Conservation (phyloP, 2,888 invertebrate genomes). For the Nycteola revayana region DNA sequence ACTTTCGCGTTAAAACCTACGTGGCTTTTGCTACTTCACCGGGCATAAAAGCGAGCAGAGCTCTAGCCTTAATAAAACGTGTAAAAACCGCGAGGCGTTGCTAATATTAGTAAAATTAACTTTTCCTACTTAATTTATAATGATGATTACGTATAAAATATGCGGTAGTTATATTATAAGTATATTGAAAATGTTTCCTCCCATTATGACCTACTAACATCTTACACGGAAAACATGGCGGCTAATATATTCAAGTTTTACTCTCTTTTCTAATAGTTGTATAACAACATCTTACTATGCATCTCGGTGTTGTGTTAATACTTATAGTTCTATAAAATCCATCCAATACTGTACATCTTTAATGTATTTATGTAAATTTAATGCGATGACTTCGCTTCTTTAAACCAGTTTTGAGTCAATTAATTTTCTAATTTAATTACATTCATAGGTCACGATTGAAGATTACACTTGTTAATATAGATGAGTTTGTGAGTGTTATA, state of each 20-base stretch:
- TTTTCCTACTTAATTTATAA: too few species aligned
- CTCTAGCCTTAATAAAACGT: too few species aligned
- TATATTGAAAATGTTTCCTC: too few species aligned
- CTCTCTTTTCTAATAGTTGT: conserved; percentile 3
- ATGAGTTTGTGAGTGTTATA: too few species aligned
- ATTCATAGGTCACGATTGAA: not conserved
- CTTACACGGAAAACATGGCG: conserved; percentile 5
- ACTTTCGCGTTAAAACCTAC: too few species aligned
- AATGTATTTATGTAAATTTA: conserved; percentile 18
- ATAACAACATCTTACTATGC: conserved; percentile 11
- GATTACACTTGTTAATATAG: not conserved
- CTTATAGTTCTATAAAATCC: conserved; percentile 12
- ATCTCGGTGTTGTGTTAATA: conserved; percentile 14
- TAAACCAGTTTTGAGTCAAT: conserved; percentile 2
- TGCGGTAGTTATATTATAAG: too few species aligned
- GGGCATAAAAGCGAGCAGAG: too few species aligned
- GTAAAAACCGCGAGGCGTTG: too few species aligned
- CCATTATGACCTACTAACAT: too few species aligned
- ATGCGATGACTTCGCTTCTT: conserved; percentile 12
- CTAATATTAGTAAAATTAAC: too few species aligned
- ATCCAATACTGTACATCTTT: conserved; percentile 6
- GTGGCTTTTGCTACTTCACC: too few species aligned
- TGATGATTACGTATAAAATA: too few species aligned
- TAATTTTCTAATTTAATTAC: conserved; percentile 6
- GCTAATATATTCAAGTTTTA: conserved; percentile 13